phyloP scores from a whole-genome alignment of 2,113 vertebrate species.

The Stictonetta naevosa region DNA sequence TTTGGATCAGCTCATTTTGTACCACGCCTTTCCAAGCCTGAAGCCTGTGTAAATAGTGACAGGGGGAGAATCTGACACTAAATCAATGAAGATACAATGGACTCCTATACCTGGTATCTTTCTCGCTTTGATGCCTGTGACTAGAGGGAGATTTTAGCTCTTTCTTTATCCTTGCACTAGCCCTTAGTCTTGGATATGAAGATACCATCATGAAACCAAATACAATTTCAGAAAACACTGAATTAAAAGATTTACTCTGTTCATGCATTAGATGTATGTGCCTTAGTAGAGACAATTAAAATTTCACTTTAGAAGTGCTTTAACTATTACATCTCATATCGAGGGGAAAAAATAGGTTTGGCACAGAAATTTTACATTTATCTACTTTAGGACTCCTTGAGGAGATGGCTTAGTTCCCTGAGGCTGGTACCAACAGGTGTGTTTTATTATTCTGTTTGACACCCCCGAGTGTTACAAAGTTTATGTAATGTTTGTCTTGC shows the following conservation, averaged over 20 bases:
- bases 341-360: neutral
- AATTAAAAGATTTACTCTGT: neutral
- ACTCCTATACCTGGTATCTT: neutral
- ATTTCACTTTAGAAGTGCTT: neutral
- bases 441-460: neutral
- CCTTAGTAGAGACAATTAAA: neutral
- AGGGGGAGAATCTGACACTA: neutral
- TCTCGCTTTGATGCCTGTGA: neutral
- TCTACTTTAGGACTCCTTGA: neutral
- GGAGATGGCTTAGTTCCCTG: neutral
- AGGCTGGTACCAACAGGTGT: neutral
- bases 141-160: neutral
- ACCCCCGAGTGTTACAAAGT: neutral
- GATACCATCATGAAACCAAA: neutral
- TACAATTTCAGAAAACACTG: neutral
- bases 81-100: neutral
- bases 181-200: neutral
- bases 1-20: conserved; percentile 2
- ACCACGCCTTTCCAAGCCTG: conserved; percentile 1
- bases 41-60: neutral
- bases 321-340: neutral
- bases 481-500: neutral
- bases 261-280: neutral
- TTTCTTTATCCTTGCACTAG: neutral
- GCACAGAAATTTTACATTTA: neutral